Base-by-base conservation (phyloP, 1,140 invertebrate genomes). In the Trachymyrmex septentrionalis region DNA sequence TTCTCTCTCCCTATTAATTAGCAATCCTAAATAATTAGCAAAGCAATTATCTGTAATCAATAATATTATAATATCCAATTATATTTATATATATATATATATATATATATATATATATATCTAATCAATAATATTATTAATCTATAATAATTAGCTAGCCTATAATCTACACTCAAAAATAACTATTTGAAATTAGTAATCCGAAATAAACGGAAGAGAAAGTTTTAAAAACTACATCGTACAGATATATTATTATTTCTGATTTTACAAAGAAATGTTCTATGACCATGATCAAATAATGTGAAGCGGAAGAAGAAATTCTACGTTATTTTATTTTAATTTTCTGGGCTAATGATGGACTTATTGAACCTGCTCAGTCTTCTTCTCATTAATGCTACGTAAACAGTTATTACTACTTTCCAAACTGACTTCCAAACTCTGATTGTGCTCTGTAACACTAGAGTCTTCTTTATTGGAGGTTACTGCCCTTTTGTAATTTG, bases 31-130 rank as follows among this genome's bases (percentile, higher is more conserved):
- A 24, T 50, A 50, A 69, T 69, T 69, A 69, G 38, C 38, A 50
- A 69, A 69, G 24, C 66, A 14, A 69, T 50, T 48, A 69, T 69
- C 66, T 48, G n/a, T 69, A 69, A 69, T 69, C 66, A 69, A 69
- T 69, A 69, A 16, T 48, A 69, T 44, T 69, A 69, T 69, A 69
- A 48, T 48, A 69, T 69, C 19, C 66, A 69, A 69, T 69, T 50
- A 48, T 69, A 24, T 50, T 16, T 50, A 44, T 44, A 44, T 2
- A 10, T 3, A 38, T 9, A 38, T 9, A 38, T 9, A 38, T 9
- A 38, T 2, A 9, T 3, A 44, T 3, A 44, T 3, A 10, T 10
- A 44, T 0, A 44, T 44, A 44, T 44, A 44, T 10, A 44, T 10
- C 38, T 44, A 69, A 69, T 50, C 66, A 50, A 69, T 69, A 69